Evolutionary conservation across 2,888 invertebrate genomes (phyloP).

Genomic region (Pegoplata infirma): DNA sequence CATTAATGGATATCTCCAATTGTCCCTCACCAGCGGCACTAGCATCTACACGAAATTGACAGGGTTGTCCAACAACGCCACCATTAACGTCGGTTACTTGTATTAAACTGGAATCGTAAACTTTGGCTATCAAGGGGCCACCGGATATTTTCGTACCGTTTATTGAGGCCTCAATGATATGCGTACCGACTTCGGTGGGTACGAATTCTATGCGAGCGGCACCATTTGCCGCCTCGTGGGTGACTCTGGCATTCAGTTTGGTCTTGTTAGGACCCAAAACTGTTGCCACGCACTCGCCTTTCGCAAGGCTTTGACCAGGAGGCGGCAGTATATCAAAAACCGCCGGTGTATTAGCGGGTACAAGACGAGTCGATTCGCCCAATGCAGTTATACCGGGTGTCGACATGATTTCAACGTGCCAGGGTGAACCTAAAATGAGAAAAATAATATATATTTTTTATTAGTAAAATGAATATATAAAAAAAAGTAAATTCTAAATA

Average conservation of each 20-base stretch:
- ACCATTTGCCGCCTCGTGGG: conserved; percentile 89
- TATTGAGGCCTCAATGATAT: conserved; percentile 93
- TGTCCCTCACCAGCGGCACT: conserved; percentile 99
- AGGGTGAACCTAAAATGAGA: conserved; percentile 89
- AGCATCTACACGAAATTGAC: conserved; percentile 98
- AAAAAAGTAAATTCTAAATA: too few species aligned
- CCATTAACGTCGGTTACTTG: conserved; percentile 96
- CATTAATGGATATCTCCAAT: conserved; percentile 99
- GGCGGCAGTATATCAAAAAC: conserved; percentile 86
- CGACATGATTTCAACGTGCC: conserved; percentile 94
- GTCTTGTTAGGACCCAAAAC: conserved; percentile 91
- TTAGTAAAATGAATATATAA: too few species aligned
- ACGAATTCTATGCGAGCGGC: conserved; percentile 95
- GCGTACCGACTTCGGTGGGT: conserved; percentile 95
- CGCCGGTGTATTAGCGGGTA: conserved; percentile 93
- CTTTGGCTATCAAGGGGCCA: conserved; percentile 94
- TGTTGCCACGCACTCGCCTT: conserved; percentile 82
- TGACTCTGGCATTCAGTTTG: conserved; percentile 88
- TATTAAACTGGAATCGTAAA: conserved; percentile 95
- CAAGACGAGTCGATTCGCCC: conserved; percentile 92
- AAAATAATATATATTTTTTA: background rate
- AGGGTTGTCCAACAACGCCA: conserved; percentile 96
- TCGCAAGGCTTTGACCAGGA: conserved; percentile 79
- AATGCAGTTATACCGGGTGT: conserved; percentile 87
- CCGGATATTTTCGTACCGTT: conserved; percentile 93